Base-by-base conservation (phyloP, 2,888 invertebrate genomes). In the Rhogogaster chlorosoma region DNA sequence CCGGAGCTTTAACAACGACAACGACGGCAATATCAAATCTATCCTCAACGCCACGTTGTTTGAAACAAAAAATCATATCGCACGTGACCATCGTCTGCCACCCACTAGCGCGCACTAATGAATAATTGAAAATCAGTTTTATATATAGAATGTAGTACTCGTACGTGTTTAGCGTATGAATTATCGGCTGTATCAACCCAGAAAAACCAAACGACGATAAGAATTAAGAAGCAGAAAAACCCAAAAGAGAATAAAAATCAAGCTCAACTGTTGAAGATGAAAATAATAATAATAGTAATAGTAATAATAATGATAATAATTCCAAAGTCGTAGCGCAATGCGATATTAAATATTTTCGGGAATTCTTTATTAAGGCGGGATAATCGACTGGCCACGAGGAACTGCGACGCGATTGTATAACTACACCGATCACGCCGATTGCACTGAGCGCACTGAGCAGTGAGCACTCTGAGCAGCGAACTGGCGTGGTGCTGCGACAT, bases 361-460 rank as follows among this genome's bases (percentile, higher is more conserved):
- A 22, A 26, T 61, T 5, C 61, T 26, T 1, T 61, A 61, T 22
- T 12, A 45, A 15, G 53, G 53, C 53, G 53, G n/a, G 53, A 53
- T 53, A 53, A 53, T 53, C n/a, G 7, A 53, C 32, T 32, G 1
- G 67, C 22, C 12, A 61, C 12, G 61, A 26, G 26, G 26, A 26
- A 61, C 12, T 61, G 26, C 61, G 42, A 73, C 71, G 71, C n/a
- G 71, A 73, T 73, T 42, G n/a, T 38, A 36, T 73, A 73, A 38
- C 38, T 73, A 49, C 45, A 77, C 77, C 77, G 77, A 77, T 77
- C 77, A 77, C 77, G 32, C 32, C 77, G 77, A 77, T 77, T 77
- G 77, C 77, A 53, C 53, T 38, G 77, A 77, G 77, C 29, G 53
- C 77, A 77, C 77, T 77, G 77, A 77, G 53, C 77, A 77, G 53